Conservation (phyloP, 2,113 vertebrate species). For the Struthio camelus region DNA sequence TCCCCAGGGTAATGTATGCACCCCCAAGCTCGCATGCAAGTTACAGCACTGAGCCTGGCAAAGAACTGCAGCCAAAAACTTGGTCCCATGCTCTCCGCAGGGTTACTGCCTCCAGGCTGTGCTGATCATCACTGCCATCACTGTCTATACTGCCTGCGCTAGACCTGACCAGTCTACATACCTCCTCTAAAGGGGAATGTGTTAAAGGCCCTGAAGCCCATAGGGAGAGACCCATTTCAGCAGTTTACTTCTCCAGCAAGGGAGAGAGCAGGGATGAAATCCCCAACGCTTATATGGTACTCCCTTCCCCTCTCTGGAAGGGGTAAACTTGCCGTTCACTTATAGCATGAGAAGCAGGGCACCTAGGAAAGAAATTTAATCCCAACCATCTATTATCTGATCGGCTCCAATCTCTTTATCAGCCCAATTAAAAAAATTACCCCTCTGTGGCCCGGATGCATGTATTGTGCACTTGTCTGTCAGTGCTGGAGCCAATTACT, state of each 20-base stretch:
- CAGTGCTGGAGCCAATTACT: constrained; percentile 53
- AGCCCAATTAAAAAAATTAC: constrained; percentile 70
- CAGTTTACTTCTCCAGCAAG: fast-evolving
- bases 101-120: not conserved
- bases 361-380: constrained; percentile 48
- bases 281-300: not conserved
- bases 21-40: not conserved
- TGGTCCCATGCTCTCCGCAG: not conserved
- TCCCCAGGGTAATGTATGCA: not conserved
- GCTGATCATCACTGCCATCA: fast-evolving
- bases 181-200: not conserved
- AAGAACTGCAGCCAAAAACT: not conserved
- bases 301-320: not conserved
- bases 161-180: no score
- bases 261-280: not conserved
- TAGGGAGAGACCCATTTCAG: not conserved
- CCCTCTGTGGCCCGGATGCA: constrained; percentile 41
- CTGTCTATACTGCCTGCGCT: fast-evolving
- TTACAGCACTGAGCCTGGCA: not conserved
- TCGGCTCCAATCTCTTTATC: constrained; percentile 62
- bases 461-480: constrained; percentile 48
- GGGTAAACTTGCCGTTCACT: not conserved
- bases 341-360: not conserved
- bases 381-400: constrained; percentile 58
- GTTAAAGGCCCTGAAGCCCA: not conserved